A percentile compares a stretch with the other conserved stretches of the same genome.
Conservation (phyloP, 2,113 vertebrate genomes). For the Halichoerus grypus region DNA sequence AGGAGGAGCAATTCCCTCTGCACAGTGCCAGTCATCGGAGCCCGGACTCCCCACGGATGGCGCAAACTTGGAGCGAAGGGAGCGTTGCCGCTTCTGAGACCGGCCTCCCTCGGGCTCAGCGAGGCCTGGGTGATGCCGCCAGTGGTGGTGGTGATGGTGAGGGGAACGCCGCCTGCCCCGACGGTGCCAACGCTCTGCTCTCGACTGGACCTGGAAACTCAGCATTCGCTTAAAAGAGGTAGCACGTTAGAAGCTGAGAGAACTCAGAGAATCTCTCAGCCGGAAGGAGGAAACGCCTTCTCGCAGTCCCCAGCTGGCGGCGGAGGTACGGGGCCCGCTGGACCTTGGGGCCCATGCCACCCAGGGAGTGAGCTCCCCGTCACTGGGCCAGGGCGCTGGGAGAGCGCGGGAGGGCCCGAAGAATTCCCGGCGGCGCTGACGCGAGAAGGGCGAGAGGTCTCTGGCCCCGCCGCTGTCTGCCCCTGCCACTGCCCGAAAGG, state of each 20-base stretch:
- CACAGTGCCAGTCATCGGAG: neutral
- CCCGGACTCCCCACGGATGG: neutral
- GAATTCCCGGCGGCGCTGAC: neutral
- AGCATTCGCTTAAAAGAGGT: neutral
- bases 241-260: neutral
- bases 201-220: neutral
- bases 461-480: neutral
- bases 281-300: neutral
- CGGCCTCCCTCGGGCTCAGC: neutral
- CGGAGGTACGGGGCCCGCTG: neutral
- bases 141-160: neutral
- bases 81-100: neutral
- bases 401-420: no score
- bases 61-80: neutral
- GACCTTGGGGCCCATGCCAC: neutral
- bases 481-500: neutral
- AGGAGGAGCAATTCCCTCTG: neutral
- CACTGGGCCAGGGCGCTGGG: neutral
- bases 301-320: neutral
- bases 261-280: neutral
- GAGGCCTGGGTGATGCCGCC: neutral
- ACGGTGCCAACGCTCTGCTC: neutral
- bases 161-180: neutral
- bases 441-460: neutral
- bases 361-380: conserved; percentile 3